Evolutionary conservation across 2,888 invertebrate genomes (phyloP).

Genomic region (Latheticus oryzae): DNA sequence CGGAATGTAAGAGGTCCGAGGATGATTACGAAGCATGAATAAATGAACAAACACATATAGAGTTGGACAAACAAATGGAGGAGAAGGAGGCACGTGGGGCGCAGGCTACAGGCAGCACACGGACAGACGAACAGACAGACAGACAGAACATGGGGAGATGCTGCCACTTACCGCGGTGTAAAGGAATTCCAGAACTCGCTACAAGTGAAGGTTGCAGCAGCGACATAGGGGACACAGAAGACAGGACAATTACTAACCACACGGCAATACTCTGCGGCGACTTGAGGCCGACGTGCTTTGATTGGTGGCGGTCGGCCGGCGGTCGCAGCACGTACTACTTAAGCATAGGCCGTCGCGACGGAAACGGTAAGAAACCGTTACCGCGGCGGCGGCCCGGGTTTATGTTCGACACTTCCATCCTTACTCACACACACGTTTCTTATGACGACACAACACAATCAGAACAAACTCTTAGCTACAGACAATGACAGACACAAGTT

Average conservation of each 20-base stretch:
- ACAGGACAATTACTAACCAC: slow-evolving; percentile 68
- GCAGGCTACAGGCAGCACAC: slow-evolving; percentile 65
- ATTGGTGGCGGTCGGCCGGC: slow-evolving; percentile 18
- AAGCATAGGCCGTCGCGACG: slow-evolving; percentile 52
- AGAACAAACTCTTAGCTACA: slow-evolving; percentile 63
- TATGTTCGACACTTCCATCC: slow-evolving; percentile 47
- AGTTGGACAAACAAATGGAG: slow-evolving; percentile 70
- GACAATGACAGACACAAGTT: slow-evolving; percentile 69
- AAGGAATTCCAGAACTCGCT: slow-evolving; percentile 99
- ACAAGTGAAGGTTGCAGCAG: slow-evolving; percentile 73
- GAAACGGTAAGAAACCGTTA: slow-evolving; percentile 38
- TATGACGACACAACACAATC: slow-evolving; percentile 63
- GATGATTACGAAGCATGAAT: slow-evolving; percentile 57
- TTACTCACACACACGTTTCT: slow-evolving; percentile 46
- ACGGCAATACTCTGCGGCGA: slow-evolving; percentile 61
- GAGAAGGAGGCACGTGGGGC: slow-evolving; percentile 56
- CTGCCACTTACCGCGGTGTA: slow-evolving; percentile 96
- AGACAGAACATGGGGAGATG: slow-evolving; percentile 65
- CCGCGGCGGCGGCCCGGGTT: slow-evolving; percentile 47
- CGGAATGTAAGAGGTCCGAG: slow-evolving; percentile 42
- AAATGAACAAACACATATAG: slow-evolving; percentile 66
- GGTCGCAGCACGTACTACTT: slow-evolving; percentile 58
- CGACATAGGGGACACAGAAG: slow-evolving; percentile 79
- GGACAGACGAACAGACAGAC: slow-evolving; percentile 62
- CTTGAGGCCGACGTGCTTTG: slow-evolving; percentile 32